Conservation (phyloP, 2,888 invertebrate species). For the Therioaphis trifolii region DNA sequence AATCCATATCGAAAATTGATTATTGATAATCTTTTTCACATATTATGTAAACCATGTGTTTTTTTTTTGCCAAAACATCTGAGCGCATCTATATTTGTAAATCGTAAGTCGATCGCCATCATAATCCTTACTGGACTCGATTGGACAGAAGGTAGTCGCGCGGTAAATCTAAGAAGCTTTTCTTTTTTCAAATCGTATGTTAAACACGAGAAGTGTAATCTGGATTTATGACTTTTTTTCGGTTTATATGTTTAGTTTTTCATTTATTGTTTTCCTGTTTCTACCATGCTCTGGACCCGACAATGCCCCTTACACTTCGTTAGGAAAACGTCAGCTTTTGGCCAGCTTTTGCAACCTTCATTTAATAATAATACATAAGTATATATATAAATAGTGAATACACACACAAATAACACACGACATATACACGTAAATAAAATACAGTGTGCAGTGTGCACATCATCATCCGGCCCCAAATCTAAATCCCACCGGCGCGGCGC, state of each 20-base stretch:
- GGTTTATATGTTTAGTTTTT: neutral
- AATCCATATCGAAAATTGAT: too few relatives aligned
- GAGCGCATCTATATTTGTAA: too few relatives aligned
- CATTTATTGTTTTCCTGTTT: neutral
- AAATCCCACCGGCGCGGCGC: slow-evolving; percentile 39
- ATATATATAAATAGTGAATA: too few relatives aligned
- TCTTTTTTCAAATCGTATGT: neutral
- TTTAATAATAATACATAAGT: too few relatives aligned
- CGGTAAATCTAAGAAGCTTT: slow-evolving; percentile 33
- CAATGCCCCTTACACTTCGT: slow-evolving; percentile 22
- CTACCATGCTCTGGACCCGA: neutral
- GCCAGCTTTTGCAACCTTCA: slow-evolving; percentile 20
- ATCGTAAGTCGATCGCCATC: too few relatives aligned
- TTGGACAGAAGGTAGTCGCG: too few relatives aligned
- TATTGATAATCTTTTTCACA: too few relatives aligned
- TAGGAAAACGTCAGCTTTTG: slow-evolving; percentile 53
- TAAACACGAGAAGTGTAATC: slow-evolving; percentile 37
- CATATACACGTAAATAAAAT: too few relatives aligned
- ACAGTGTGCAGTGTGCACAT: neutral
- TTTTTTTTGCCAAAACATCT: too few relatives aligned
- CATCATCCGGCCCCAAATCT: slow-evolving; percentile 36
- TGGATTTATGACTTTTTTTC: slow-evolving; percentile 29
- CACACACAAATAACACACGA: too few relatives aligned
- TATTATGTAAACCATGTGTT: too few relatives aligned
- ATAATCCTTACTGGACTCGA: neutral